Evolutionary conservation across 1,140 invertebrate genomes (phyloP).

Genomic region (Neocloeon triangulifer): DNA sequence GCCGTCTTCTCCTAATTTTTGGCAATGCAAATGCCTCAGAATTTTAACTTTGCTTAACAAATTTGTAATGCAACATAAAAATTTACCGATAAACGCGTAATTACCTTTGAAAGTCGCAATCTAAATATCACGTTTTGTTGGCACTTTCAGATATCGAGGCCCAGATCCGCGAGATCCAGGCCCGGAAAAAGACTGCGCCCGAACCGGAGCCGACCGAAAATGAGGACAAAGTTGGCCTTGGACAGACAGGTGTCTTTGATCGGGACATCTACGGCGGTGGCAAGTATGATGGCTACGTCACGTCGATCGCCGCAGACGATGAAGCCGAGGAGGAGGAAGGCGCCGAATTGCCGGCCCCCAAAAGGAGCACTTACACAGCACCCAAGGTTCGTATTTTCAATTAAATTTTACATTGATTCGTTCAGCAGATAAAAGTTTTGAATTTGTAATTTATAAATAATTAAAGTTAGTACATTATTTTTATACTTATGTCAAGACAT

Average conservation of each 20-base stretch:
- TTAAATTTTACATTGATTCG: no score
- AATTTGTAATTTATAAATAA: no score
- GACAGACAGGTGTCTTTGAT: conserved; percentile 76
- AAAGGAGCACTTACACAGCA: no score
- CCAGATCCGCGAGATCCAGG: conserved; percentile 74
- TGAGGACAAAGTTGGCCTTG: conserved; percentile 58
- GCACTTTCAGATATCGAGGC: conserved; percentile 66
- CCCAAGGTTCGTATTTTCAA: no score
- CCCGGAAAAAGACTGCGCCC: conserved; percentile 39
- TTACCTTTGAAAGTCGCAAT: neutral
- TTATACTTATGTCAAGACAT: no score
- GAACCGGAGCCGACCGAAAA: conserved; percentile 36
- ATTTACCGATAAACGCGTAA: neutral
- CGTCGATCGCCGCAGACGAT: conserved; percentile 86
- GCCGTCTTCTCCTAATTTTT: conserved; percentile 6
- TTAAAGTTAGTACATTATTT: no score
- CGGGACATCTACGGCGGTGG: conserved; percentile 73
- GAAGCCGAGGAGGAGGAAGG: conserved; percentile 55
- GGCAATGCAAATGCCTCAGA: conserved; percentile 5
- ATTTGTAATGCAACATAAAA: conserved; percentile 1
- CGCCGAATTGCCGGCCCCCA: no score
- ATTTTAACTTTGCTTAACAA: conserved; percentile 4
- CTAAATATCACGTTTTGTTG: conserved; percentile 3
- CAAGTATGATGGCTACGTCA: conserved; percentile 84
- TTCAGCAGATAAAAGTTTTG: no score